A percentile compares a stretch with the other conserved stretches of the same genome.
Evolutionary conservation across 2,113 vertebrate genomes (phyloP).

Genomic region (Corythaeola cristata): DNA sequence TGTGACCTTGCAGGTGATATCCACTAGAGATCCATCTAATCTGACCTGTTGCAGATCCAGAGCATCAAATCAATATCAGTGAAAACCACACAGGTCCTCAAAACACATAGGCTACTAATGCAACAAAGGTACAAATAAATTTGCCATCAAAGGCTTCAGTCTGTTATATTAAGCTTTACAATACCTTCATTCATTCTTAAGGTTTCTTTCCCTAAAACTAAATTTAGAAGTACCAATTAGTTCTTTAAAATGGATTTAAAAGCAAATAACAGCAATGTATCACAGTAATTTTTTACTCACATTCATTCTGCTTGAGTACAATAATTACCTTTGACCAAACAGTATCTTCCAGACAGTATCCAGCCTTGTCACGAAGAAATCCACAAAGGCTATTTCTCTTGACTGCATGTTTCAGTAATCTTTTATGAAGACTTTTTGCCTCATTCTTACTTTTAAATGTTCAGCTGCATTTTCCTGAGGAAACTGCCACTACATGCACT

Average conservation of each 20-base stretch:
- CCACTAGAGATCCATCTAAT: not conserved
- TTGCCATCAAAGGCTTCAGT: not conserved
- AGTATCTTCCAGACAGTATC: not conserved
- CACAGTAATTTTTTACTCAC: not conserved
- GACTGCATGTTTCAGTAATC: not conserved
- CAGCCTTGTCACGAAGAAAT: not conserved
- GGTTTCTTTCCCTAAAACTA: not conserved
- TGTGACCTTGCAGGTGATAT: not conserved
- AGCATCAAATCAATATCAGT: not conserved
- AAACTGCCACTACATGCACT: not conserved
- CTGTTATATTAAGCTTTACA: not conserved
- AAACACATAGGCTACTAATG: not conserved
- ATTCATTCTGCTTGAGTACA: not conserved
- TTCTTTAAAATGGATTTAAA: not conserved
- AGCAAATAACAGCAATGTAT: not conserved
- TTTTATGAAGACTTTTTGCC: not conserved
- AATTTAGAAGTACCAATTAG: not conserved
- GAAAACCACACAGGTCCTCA: not conserved
- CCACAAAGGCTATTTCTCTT: not conserved
- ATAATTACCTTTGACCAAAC: not conserved
- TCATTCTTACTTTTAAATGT: not conserved
- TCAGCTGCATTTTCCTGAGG: not conserved
- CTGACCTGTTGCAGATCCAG: not conserved
- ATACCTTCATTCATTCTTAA: not conserved
- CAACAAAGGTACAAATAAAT: not conserved